Evolutionary conservation across 2,797 vertebrate species (phyloP).

Genomic region (Buphagus erythrorhynchus): DNA sequence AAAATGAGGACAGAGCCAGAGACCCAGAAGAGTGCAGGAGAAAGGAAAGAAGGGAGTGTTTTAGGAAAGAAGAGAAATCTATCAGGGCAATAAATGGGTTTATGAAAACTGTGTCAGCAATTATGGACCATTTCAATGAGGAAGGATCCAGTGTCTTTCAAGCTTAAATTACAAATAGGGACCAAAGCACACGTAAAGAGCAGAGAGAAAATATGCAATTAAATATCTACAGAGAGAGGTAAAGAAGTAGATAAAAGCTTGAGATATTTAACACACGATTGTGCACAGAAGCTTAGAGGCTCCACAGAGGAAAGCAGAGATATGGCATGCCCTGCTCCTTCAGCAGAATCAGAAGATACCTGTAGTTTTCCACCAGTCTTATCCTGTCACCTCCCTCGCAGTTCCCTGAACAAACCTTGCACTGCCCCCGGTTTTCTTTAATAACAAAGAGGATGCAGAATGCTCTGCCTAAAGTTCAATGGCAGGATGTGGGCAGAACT

Average conservation of each 20-base stretch:
- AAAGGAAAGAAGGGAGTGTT: not conserved
- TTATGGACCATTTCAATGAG: not conserved
- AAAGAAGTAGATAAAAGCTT: not conserved
- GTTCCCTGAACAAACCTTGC: not conserved
- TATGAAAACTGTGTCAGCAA: conserved; percentile 16
- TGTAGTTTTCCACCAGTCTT: not conserved
- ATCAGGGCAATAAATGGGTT: not conserved
- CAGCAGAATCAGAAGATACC: conserved; percentile 1
- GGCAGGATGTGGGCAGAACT: conserved; percentile 30
- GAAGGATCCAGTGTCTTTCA: conserved; percentile 17
- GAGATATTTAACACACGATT: not conserved
- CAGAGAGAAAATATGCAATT: not conserved
- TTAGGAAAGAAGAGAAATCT: not conserved
- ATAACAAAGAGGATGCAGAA: conserved; percentile 10
- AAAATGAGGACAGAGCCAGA: not conserved
- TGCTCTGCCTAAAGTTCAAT: conserved; percentile 24
- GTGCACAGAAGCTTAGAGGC: not conserved
- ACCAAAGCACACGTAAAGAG: not conserved
- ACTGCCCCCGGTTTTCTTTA: not conserved
- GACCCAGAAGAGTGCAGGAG: not conserved
- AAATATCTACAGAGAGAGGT: not conserved
- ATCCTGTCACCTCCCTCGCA: conserved; percentile 5
- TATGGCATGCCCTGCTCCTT: not conserved
- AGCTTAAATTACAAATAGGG: not conserved
- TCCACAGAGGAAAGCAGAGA: not conserved